phyloP scores from a whole-genome alignment of 2,797 vertebrate genomes.

The Brachyalestes nurse region DNA sequence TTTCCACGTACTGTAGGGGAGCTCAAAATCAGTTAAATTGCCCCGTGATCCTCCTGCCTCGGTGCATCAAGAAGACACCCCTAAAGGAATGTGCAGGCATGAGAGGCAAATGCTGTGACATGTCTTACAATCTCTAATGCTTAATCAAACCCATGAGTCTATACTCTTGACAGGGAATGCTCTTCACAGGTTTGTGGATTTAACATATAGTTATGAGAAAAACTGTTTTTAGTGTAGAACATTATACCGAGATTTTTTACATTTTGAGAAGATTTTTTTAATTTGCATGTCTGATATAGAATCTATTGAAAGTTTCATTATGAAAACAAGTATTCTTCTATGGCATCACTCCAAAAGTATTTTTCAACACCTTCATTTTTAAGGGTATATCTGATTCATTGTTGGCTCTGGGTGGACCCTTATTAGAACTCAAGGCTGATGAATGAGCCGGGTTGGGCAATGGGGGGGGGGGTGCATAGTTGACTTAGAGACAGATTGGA shows the following conservation, averaged over 20 bases:
- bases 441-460: slow-evolving; percentile 16
- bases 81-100: slow-evolving; percentile 37
- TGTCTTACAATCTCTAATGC: slow-evolving; percentile 41
- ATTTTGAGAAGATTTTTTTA: neutral
- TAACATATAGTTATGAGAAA: neutral
- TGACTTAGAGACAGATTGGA: slow-evolving; percentile 20
- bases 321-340: no score
- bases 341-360: no score
- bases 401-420: slow-evolving; percentile 14
- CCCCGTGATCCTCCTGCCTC: slow-evolving; percentile 35
- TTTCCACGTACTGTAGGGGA: slow-evolving; percentile 40
- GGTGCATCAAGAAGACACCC: slow-evolving; percentile 27
- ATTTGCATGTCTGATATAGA: neutral
- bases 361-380: no score
- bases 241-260: neutral
- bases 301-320: neutral
- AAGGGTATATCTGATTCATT: no score
- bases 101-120: slow-evolving; percentile 37
- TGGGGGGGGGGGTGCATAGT: slow-evolving; percentile 35
- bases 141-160: slow-evolving; percentile 31
- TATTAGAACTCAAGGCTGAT: slow-evolving; percentile 22
- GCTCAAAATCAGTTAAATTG: slow-evolving; percentile 46
- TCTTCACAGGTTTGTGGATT: neutral
- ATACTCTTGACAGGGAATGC: neutral
- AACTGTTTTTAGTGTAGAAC: neutral